Conservation (phyloP, 2,888 invertebrate species). For the Lithosia quadra region DNA sequence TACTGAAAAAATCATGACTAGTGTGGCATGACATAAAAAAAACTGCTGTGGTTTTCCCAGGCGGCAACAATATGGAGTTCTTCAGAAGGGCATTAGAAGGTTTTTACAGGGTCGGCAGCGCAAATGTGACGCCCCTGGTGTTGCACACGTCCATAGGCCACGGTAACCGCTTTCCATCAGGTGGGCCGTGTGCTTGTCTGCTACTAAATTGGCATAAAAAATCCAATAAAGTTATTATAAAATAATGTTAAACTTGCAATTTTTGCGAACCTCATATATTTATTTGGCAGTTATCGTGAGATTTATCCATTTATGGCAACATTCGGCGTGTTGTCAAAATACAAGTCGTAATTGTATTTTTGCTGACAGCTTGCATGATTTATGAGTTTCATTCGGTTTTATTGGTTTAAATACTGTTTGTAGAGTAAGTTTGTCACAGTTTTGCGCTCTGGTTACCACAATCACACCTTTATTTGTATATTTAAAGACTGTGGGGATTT, state of each 20-base stretch:
- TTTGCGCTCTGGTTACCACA: neutral
- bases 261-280: constrained; percentile 6
- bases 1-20: neutral
- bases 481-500: too few relatives aligned
- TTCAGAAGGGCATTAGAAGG: too few relatives aligned
- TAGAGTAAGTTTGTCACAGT: neutral
- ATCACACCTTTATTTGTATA: neutral
- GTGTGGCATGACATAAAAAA: neutral
- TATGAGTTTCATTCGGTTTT: constrained; percentile 18
- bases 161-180: too few relatives aligned
- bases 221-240: neutral
- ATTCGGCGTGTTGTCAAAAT: constrained; percentile 14
- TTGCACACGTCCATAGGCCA: too few relatives aligned
- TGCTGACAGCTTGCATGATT: constrained; percentile 18
- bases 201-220: too few relatives aligned
- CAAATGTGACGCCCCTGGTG: too few relatives aligned
- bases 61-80: too few relatives aligned
- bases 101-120: too few relatives aligned
- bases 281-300: constrained; percentile 8
- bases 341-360: constrained; percentile 21
- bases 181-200: too few relatives aligned
- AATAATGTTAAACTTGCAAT: neutral
- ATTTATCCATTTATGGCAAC: constrained; percentile 11
- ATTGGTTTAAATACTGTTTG: constrained; percentile 11
- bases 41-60: too few relatives aligned